Conservation (phyloP, 2,888 invertebrate genomes). For the Nysson spinosus region DNA sequence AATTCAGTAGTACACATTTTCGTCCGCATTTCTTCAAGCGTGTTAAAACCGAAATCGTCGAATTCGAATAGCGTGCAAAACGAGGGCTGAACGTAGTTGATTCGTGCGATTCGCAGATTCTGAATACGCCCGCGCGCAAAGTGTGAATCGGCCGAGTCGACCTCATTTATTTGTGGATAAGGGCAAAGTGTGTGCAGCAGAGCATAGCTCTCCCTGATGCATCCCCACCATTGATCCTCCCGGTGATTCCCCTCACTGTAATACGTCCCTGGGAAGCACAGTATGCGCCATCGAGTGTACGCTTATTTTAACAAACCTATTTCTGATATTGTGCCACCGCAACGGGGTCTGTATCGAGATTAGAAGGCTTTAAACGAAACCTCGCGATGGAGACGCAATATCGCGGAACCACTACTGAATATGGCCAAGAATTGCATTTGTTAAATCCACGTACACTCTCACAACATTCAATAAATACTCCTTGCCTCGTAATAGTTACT, state of each 20-base stretch:
- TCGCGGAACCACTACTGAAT: slow-evolving; percentile 33
- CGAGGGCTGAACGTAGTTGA: too few relatives aligned
- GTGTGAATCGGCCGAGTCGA: slow-evolving; percentile 43
- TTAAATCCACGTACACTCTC: slow-evolving; percentile 18
- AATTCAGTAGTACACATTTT: too few relatives aligned
- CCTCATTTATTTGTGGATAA: slow-evolving; percentile 56
- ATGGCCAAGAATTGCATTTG: slow-evolving; percentile 23
- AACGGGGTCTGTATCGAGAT: slow-evolving; percentile 62
- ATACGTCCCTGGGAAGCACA: slow-evolving; percentile 60
- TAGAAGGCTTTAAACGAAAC: slow-evolving; percentile 63
- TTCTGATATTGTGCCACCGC: slow-evolving; percentile 68
- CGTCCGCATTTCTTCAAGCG: too few relatives aligned
- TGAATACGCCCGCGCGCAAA: slow-evolving; percentile 1
- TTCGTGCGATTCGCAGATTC: background rate
- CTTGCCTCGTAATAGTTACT: slow-evolving; percentile 29
- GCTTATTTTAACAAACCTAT: slow-evolving; percentile 71
- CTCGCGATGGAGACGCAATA: slow-evolving; percentile 33
- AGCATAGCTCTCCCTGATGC: slow-evolving; percentile 39
- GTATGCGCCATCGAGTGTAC: slow-evolving; percentile 62
- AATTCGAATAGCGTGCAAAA: background rate
- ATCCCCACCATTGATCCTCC: slow-evolving; percentile 40
- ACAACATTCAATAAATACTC: slow-evolving; percentile 45
- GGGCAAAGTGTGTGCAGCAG: slow-evolving; percentile 43
- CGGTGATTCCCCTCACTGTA: slow-evolving; percentile 38
- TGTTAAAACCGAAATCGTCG: too few relatives aligned